Evolutionary conservation across 2,113 vertebrate genomes (phyloP), one percentile per base, ranked within the genome.

Genomic region (Circaetus gallicus): DNA sequence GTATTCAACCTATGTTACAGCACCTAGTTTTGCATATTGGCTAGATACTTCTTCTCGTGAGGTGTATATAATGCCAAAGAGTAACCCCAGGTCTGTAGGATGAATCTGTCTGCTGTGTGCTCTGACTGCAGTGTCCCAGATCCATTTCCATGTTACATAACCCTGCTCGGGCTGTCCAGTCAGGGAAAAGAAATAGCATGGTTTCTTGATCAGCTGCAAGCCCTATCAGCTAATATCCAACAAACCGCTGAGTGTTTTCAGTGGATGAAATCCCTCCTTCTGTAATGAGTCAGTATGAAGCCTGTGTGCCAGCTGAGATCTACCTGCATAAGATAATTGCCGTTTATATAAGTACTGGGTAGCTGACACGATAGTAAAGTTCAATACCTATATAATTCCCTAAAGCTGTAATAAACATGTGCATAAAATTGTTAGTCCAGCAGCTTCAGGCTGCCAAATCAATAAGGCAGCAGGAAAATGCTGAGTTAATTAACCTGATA

Each of bases 401-500:
- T 90, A 58, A 69, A 90, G 56, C 18, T 43, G 16, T 65, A 82
- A 77, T 59, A 84, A 93, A 58, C 10, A 21, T 32, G n/a, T 65
- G 31, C 21, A 34, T 52, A 56, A 82, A 72, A 69, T 69, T 43
- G 6, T 86, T 93, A 73, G 49, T 83, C 53, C 62, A 32, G 49
- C 16, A 16, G 4, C 45, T 93, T 92, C 82, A 92, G 63, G 79
- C 76, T 89, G 49, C 45, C 34, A 70, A n/a, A 92, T 95, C 89
- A 89, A 92, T 80, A 95, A 70, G 16, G 42, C 31, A 73, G 45
- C 36, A 90, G 58, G 59, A 90, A 92, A 90, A 88, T 17, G 10
- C 16, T 66, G 53, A 92, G 63, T 92, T 95, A 90, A 89, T 92
- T 93, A 90, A 95, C 72, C 74, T 83, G 59, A 90, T 86, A 89